Percentiles rank a stretch among this genome's conserved stretches.
phyloP scores from a whole-genome alignment of 1,140 invertebrate species.

The Lethrus apterus region DNA sequence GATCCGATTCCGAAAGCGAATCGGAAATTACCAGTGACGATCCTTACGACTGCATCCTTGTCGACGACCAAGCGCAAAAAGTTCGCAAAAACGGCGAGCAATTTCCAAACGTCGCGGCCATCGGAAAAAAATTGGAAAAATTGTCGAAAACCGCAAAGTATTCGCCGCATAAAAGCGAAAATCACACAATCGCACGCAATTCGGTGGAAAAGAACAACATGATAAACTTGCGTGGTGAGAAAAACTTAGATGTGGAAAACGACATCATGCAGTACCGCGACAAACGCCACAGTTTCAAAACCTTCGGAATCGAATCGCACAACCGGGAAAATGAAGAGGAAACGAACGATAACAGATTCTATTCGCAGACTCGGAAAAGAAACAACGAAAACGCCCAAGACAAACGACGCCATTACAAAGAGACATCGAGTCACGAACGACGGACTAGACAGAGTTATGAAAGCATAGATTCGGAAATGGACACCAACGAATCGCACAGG shows the following conservation, averaged over 20 bases:
- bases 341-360: constrained; percentile 43
- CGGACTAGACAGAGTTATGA: constrained; percentile 37
- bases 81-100: constrained; percentile 28
- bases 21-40: constrained; percentile 59
- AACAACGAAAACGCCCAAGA: constrained; percentile 46
- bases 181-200: constrained; percentile 20
- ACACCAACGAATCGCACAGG: constrained; percentile 41
- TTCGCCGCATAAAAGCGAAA: constrained; percentile 38
- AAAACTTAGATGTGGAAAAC: constrained; percentile 21
- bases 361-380: constrained; percentile 42
- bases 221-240: constrained; percentile 23
- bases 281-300: constrained; percentile 31
- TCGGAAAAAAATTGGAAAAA: constrained; percentile 45
- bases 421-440: constrained; percentile 32
- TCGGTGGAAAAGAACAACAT: constrained; percentile 25
- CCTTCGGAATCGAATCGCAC: constrained; percentile 32
- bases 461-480: constrained; percentile 30
- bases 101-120: constrained; percentile 40
- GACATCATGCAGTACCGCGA: constrained; percentile 28
- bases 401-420: constrained; percentile 28
- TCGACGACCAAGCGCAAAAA: constrained; percentile 54
- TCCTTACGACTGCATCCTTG: constrained; percentile 65
- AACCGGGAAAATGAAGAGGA: constrained; percentile 40
- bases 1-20: constrained; percentile 44
- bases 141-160: constrained; percentile 40